A percentile compares a stretch with the other conserved stretches of the same genome.
Conservation (phyloP, 2,888 invertebrate genomes). For the Furcula furcula region DNA sequence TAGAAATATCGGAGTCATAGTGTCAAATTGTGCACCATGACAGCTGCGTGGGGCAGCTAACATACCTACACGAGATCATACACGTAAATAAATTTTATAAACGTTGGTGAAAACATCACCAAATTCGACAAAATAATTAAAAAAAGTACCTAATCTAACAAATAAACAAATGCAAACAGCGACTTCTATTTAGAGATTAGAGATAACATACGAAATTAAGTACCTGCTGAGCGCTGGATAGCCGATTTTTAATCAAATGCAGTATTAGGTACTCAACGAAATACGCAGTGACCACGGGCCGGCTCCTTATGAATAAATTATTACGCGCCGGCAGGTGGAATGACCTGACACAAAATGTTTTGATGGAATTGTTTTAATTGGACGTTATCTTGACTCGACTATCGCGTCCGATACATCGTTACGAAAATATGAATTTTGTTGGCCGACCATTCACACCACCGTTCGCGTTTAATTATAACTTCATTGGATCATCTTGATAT, state of each 20-base stretch:
- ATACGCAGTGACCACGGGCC: conserved; percentile 34
- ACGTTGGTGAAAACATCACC: too few species aligned
- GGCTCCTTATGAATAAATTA: conserved; percentile 78
- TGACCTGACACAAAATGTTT: conserved; percentile 81
- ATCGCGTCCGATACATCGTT: conserved; percentile 66
- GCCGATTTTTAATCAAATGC: conserved; percentile 26
- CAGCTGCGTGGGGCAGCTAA: too few species aligned
- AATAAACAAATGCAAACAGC: too few species aligned
- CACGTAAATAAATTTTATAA: too few species aligned
- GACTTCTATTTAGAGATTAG: too few species aligned
- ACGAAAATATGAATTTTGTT: conserved; percentile 72
- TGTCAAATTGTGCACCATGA: too few species aligned
- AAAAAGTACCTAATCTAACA: too few species aligned
- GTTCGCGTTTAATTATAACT: conserved; percentile 54
- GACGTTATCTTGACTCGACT: conserved; percentile 67
- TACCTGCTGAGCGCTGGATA: too few species aligned
- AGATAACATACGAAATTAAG: too few species aligned
- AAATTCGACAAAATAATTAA: too few species aligned
- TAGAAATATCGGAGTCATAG: too few species aligned
- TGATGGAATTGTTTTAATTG: conserved; percentile 82
- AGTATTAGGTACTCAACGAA: conserved; percentile 18
- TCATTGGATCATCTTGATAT: conserved; percentile 45
- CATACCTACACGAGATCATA: too few species aligned
- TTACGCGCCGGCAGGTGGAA: conserved; percentile 73
- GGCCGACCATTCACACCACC: conserved; percentile 63